Conservation (phyloP, 2,113 vertebrate genomes). For the Nothoprocta perdicaria region DNA sequence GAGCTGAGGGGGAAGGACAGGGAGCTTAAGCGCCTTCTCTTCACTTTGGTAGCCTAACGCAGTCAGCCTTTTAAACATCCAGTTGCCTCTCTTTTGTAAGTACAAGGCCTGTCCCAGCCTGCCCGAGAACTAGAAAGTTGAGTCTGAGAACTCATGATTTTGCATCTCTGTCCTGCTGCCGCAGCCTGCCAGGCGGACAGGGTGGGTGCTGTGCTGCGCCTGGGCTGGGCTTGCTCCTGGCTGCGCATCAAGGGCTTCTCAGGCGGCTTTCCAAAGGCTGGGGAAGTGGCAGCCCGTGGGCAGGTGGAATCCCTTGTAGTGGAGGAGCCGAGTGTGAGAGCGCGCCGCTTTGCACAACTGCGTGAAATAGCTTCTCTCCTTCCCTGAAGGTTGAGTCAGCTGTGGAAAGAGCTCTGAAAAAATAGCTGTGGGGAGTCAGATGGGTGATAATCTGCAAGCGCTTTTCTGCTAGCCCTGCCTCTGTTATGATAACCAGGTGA, state of each 20-base stretch:
- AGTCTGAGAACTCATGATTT: conserved; percentile 63
- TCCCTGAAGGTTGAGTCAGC: not conserved
- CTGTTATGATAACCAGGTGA: not conserved
- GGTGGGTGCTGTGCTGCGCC: conserved; percentile 50
- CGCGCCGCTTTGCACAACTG: not conserved
- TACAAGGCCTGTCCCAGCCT: conserved; percentile 33
- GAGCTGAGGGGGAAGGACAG: not conserved
- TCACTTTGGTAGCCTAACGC: not conserved
- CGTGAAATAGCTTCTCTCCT: not conserved
- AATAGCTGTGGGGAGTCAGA: not conserved
- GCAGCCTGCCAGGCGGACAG: conserved; percentile 27
- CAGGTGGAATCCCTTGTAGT: conserved; percentile 56
- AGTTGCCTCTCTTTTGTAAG: conserved; percentile 53
- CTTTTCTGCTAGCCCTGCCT: not conserved
- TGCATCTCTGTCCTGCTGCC: conserved; percentile 54
- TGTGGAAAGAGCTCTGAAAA: not conserved
- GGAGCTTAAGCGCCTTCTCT: not conserved
- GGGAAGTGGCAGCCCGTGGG: conserved; percentile 42
- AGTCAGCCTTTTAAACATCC: conserved; percentile 31
- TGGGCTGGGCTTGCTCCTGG: conserved; percentile 35
- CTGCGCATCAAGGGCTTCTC: conserved; percentile 22
- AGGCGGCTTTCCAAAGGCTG: conserved; percentile 49
- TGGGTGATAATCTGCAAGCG: not conserved
- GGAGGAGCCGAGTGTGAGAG: not conserved
- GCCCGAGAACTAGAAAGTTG: conserved; percentile 70